Conservation (phyloP, 2,888 invertebrate genomes). For the Siphonodentalium dalli region DNA sequence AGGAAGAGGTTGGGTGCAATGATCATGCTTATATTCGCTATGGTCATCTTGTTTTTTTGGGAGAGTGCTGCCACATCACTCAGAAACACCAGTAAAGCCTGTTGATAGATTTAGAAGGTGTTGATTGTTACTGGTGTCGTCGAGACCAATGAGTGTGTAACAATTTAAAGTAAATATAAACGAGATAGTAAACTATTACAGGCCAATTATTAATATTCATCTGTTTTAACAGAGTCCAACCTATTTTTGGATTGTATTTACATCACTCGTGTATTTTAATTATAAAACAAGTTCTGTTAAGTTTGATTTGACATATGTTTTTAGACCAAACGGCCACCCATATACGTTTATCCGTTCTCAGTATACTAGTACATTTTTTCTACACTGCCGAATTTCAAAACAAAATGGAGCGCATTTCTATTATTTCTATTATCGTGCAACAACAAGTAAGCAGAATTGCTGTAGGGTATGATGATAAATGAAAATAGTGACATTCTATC, state of each 20-base stretch:
- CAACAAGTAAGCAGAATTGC: too few relatives aligned
- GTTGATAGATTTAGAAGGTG: slow-evolving; percentile 43
- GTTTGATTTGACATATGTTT: too few relatives aligned
- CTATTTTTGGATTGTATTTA: neutral
- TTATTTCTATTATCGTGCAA: too few relatives aligned
- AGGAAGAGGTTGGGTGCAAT: slow-evolving; percentile 86
- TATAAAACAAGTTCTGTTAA: too few relatives aligned
- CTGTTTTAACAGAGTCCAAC: neutral
- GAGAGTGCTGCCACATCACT: slow-evolving; percentile 75
- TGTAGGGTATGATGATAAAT: too few relatives aligned
- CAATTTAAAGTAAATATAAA: neutral
- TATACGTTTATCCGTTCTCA: too few relatives aligned
- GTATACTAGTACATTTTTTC: too few relatives aligned
- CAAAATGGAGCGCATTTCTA: too few relatives aligned
- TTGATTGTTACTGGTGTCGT: neutral
- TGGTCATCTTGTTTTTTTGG: slow-evolving; percentile 84
- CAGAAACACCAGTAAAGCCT: slow-evolving; percentile 81
- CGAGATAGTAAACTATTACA: neutral
- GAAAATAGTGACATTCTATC: too few relatives aligned
- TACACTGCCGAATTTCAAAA: too few relatives aligned
- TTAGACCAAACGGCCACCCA: too few relatives aligned
- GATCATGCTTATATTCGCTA: slow-evolving; percentile 92
- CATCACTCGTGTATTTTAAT: neutral
- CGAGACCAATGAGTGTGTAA: neutral
- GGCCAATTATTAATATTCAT: neutral